Evolutionary conservation across 1,140 invertebrate species (phyloP), one percentile per base, ranked within the genome.

Genomic region (Drosophila takahashii): DNA sequence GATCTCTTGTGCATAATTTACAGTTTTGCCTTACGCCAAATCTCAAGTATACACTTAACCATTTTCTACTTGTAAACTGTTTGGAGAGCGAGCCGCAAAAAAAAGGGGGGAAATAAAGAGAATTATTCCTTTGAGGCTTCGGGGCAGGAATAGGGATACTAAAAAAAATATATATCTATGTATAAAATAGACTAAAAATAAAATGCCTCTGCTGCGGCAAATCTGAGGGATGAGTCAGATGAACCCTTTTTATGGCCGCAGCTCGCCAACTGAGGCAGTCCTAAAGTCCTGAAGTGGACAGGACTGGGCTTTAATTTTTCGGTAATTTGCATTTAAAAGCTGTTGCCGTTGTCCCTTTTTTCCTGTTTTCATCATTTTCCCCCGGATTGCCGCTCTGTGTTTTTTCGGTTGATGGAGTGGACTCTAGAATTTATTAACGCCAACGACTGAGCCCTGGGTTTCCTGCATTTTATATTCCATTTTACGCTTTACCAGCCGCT

Each of bases 1-100:
- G 79, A 89, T 89, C 84, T 89, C 84, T 81, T 79, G 84, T 89
- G 84, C 84, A 89, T 89, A 89, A 89, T 89, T 89, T 89, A 89
- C 84, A 84, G 84, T 84, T 80, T 84, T 66, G 84, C 79, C 84
- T 84, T 74, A 77, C 77, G 72, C 67, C 77, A 74, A 89, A 89
- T 89, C 84, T 89, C 84, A 84, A 80, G 84, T 71, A 89, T 77
- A 89, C 77, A 84, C 85, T 89, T 84, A 89, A 84, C 79, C 84
- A 84, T 84, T 89, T 84, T 89, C 79, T 84, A 89, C 84, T 89
- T 89, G 79, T 75, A 89, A 84, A 89, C 58, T 84, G 84, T 73
- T 79, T 77, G 54, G 84, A 79, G 84, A 64, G 79, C 70, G 47
- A 76, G 83, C 79, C 71, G 47, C 72, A 75, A 64, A 66, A 77